These are phyloP conservation scores for Megathymus violae DNA, from an alignment of 1,140 invertebrate species.

Conservation along the genomic window DNA sequence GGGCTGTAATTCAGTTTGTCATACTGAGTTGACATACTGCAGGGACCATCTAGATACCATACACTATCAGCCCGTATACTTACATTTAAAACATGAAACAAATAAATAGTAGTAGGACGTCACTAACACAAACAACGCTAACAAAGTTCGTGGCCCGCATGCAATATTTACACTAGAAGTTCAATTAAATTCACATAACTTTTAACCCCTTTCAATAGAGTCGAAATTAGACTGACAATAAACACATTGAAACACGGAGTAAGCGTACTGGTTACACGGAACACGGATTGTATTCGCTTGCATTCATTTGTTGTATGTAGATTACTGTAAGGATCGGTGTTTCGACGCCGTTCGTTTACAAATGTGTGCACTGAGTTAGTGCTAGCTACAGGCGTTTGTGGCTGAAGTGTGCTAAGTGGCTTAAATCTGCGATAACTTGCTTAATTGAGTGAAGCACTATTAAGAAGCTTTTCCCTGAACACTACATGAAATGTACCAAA, in stretches of 20 bases:
- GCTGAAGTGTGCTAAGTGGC: conserved; percentile 27
- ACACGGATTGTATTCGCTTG: conserved; percentile 28
- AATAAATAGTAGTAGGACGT: conserved; percentile 5
- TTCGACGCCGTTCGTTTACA: conserved; percentile 19
- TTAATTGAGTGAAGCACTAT: conserved; percentile 18
- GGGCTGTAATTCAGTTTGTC: too few relatives aligned
- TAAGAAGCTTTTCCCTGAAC: too few relatives aligned
- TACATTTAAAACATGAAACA: not conserved
- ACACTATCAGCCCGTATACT: too few relatives aligned
- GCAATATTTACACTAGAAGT: conserved; percentile 29
- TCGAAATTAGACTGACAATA: conserved; percentile 21
- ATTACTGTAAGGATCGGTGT: conserved; percentile 23
- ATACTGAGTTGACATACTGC: too few relatives aligned
- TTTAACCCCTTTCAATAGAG: conserved; percentile 23
- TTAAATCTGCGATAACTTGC: conserved; percentile 21
- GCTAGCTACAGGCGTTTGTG: conserved; percentile 15
- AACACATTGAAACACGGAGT: conserved; percentile 26
- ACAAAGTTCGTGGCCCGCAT: conserved; percentile 29
- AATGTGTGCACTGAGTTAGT: conserved; percentile 26
- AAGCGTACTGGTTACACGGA: conserved; percentile 22
- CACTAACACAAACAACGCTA: conserved; percentile 8
- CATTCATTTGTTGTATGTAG: conserved; percentile 30
- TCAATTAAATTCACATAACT: conserved; percentile 26
- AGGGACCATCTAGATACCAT: too few relatives aligned
- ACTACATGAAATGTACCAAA: too few relatives aligned